Conservation (phyloP, 2,888 invertebrate genomes). For the Stenurella melanura region DNA sequence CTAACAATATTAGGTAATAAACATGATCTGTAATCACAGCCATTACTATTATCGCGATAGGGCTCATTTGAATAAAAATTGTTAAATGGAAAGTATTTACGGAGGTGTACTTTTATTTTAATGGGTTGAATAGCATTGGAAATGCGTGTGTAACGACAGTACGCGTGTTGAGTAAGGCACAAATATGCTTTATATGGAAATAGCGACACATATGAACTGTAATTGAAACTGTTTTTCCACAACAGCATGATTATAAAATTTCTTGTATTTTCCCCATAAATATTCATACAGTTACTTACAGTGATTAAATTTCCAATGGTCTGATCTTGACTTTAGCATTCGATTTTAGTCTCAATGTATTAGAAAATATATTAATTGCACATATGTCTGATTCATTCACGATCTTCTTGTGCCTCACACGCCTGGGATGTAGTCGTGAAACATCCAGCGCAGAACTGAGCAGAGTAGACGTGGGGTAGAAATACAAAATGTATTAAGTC, state of each 20-base stretch:
- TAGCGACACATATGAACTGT: background rate
- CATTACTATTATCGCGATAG: background rate
- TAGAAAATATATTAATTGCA: no score
- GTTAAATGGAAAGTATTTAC: slow-evolving; percentile 1
- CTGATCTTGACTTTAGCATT: background rate
- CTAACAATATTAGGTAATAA: slow-evolving; percentile 21
- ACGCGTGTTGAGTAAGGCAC: slow-evolving; percentile 51
- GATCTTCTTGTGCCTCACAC: no score
- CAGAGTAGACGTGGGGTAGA: no score
- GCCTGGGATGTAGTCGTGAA: no score
- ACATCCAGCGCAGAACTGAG: no score
- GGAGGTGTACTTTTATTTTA: slow-evolving; percentile 48
- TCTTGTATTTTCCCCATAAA: background rate
- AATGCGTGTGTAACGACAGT: slow-evolving; percentile 58
- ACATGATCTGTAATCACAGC: slow-evolving; percentile 9
- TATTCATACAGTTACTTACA: background rate
- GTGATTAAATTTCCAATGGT: background rate
- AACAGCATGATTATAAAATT: background rate
- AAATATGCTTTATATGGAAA: slow-evolving; percentile 6
- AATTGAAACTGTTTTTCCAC: background rate
- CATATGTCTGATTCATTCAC: no score
- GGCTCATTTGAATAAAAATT: slow-evolving; percentile 12
- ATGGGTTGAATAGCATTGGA: slow-evolving; percentile 50
- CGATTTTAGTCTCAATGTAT: background rate
- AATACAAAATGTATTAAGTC: no score